Base-by-base conservation (phyloP, 2,113 vertebrate species). In the Benitochromis conjunctus region DNA sequence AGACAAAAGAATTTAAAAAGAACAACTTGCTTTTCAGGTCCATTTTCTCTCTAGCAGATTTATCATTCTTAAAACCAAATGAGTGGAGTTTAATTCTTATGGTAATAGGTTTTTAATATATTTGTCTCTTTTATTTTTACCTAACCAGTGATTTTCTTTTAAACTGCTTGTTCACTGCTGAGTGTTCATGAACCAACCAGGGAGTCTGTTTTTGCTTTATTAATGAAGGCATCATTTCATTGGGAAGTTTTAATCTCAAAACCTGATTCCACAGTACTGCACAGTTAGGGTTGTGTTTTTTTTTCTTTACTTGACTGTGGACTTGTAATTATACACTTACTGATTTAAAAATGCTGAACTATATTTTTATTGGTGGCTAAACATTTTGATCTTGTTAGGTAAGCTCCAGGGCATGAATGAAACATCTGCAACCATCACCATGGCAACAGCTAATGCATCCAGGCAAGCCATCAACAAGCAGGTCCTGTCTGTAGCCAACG, bases 381-480 rank as follows among this genome's bases (percentile, higher is more conserved):
- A 66, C 6, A n/a, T 69, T 46, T 86, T 86, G 78, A 78, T 92
- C 84, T 94, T 93, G 79, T 66, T 94, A 99, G 98, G 97, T 89
- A 97, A 96, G 83, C 96, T 99, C 62, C 95, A 96, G 76, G 98
- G 98, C 85, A 99, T 99, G 98, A 99, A 99, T 89, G 98, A 99
- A 94, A 97, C 94, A 31, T 98, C 97, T 7, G 83, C 96, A 74
- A 94, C 95, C 4, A 82, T 99, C 92, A 87, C 94, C 82, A 92
- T 97, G 93, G 95, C 97, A 64, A 96, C 97, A 0, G 96, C 97
- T 85, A 97, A 96, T 86, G 88, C 94, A 71, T 95, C 97, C 48
- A 94, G 95, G 78, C 96, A 90, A 62, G 71, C 95, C 84, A 92
- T 99, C 92, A 94, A 91, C 89, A 96, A 97, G 91, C 98, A 94